These are phyloP conservation scores for Intoshia linei DNA, from an alignment of 1,140 invertebrate genomes.

Conservation along the genomic window DNA sequence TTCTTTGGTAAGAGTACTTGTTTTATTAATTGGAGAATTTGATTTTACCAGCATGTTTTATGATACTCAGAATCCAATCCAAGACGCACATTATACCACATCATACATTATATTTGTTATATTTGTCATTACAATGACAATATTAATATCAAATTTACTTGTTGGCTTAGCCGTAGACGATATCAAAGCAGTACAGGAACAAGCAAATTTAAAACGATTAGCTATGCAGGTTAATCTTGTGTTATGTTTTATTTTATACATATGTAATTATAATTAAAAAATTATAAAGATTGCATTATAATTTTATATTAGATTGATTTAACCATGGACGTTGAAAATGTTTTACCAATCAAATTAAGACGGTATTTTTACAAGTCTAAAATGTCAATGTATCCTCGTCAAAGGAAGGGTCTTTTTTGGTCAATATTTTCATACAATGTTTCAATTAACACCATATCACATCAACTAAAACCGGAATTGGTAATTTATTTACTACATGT, in stretches of 20 bases:
- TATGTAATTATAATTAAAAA: neutral
- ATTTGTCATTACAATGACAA: slow-evolving; percentile 22
- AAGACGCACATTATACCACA: neutral
- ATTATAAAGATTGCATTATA: neutral
- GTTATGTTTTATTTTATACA: neutral
- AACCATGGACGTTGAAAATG: slow-evolving; percentile 22
- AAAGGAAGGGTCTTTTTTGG: too few relatives aligned
- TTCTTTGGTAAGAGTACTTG: slow-evolving; percentile 19
- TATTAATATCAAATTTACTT: slow-evolving; percentile 24
- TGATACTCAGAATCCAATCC: slow-evolving; percentile 3
- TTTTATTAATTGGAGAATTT: slow-evolving; percentile 26
- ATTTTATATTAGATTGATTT: slow-evolving; percentile 15
- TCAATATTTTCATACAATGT: too few relatives aligned
- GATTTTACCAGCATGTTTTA: slow-evolving; percentile 19
- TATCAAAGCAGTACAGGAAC: slow-evolving; percentile 24
- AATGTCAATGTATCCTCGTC: too few relatives aligned
- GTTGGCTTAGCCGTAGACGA: slow-evolving; percentile 25
- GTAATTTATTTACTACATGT: too few relatives aligned
- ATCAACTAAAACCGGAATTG: too few relatives aligned
- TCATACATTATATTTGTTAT: slow-evolving; percentile 18
- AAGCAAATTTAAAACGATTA: slow-evolving; percentile 25
- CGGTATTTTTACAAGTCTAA: too few relatives aligned
- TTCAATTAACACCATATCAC: too few relatives aligned
- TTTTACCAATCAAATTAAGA: slow-evolving; percentile 21
- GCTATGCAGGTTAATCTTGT: slow-evolving; percentile 24